Percentiles rank a stretch among this genome's conserved stretches.
phyloP scores from a whole-genome alignment of 2,797 vertebrate species.

The Xyrichtys novacula region DNA sequence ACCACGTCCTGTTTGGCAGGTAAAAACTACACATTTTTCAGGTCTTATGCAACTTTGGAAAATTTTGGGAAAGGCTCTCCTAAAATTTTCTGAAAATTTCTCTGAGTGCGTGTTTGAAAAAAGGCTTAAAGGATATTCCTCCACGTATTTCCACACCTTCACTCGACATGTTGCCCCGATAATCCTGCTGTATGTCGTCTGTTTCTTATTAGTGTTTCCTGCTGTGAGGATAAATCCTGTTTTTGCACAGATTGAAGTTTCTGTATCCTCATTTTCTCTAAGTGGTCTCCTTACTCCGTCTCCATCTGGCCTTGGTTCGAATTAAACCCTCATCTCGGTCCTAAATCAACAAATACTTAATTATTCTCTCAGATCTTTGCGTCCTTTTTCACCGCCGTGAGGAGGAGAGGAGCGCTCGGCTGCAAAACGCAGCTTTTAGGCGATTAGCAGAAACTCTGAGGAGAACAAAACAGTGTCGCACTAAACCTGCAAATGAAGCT shows the following conservation, averaged over 20 bases:
- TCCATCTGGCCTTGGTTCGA: constrained; percentile 56
- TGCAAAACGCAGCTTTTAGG: constrained; percentile 26
- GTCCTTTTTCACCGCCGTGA: background rate
- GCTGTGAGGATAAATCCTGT: constrained; percentile 56
- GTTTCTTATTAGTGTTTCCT: constrained; percentile 30
- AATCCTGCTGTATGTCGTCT: constrained; percentile 47
- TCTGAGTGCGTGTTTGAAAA: too few species aligned
- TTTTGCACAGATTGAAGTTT: constrained; percentile 29
- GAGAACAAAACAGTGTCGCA: constrained; percentile 25
- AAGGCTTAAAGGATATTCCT: too few species aligned
- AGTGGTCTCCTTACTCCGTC: constrained; percentile 31
- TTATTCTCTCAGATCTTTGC: constrained; percentile 59
- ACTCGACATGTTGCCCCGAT: constrained; percentile 12
- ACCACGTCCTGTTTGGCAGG: too few species aligned
- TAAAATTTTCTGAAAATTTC: too few species aligned
- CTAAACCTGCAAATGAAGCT: constrained; percentile 22
- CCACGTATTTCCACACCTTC: background rate
- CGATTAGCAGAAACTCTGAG: constrained; percentile 6
- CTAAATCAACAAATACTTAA: constrained; percentile 58
- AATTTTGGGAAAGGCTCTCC: too few species aligned
- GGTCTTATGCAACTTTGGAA: too few species aligned
- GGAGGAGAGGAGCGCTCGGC: constrained; percentile 8
- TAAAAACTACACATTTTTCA: too few species aligned
- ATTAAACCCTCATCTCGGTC: constrained; percentile 28
- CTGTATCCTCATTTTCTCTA: constrained; percentile 24